phyloP scores from a whole-genome alignment of 64 coral and sea anemone genomes.

The Hydrozoanthus tunicans region DNA sequence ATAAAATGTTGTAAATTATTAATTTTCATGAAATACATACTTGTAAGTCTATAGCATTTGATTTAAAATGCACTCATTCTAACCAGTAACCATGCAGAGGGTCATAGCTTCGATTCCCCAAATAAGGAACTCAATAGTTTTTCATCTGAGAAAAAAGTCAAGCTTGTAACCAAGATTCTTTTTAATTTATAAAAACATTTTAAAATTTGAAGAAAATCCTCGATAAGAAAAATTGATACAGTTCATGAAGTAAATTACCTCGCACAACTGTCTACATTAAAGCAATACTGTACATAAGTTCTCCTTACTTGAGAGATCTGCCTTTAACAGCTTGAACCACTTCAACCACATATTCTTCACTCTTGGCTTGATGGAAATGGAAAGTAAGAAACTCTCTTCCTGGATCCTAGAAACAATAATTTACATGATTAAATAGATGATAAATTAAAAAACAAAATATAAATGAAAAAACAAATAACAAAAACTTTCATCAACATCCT shows the following conservation, averaged over 20 bases:
- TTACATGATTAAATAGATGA: neutral
- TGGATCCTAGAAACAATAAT: conserved; percentile 58
- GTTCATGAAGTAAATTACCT: neutral
- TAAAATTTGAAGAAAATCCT: too few relatives aligned
- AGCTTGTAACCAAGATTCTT: too few relatives aligned
- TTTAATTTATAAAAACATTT: too few relatives aligned
- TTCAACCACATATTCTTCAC: conserved; percentile 62
- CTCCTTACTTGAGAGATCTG: conserved; percentile 83
- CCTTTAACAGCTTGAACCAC: conserved; percentile 85
- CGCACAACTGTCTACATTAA: neutral
- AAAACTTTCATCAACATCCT: too few relatives aligned
- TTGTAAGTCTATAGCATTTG: too few relatives aligned
- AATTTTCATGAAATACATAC: too few relatives aligned
- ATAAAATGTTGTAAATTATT: too few relatives aligned
- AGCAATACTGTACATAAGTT: neutral
- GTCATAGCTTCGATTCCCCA: too few relatives aligned
- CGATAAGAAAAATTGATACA: neutral
- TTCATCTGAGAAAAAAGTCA: too few relatives aligned
- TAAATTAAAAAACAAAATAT: neutral
- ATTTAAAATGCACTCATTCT: too few relatives aligned
- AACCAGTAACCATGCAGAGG: too few relatives aligned
- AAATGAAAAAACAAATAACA: neutral
- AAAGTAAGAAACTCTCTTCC: conserved; percentile 82
- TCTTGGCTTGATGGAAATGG: conserved; percentile 65
- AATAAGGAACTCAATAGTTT: too few relatives aligned